These are phyloP conservation scores for Atherinosoma microstoma DNA, from an alignment of 2,797 vertebrate species.

Conservation along the genomic window DNA sequence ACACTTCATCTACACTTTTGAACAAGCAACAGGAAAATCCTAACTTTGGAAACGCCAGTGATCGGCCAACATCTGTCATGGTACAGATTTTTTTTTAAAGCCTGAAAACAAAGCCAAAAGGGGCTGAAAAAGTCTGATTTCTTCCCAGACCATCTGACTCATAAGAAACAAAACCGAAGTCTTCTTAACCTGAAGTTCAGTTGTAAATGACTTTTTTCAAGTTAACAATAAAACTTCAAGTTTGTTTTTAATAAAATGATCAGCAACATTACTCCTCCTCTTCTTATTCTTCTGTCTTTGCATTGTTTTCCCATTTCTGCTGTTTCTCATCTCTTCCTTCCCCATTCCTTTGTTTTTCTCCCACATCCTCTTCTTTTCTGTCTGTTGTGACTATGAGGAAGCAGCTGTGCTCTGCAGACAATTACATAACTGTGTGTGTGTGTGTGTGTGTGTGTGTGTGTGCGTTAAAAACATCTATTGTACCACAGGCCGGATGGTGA, in stretches of 20 bases:
- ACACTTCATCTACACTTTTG: neutral
- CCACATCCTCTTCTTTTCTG: slow-evolving; percentile 22
- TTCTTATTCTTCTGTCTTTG: neutral
- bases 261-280: neutral
- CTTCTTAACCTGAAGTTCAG: neutral
- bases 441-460: slow-evolving; percentile 24
- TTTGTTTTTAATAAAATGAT: neutral
- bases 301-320: neutral
- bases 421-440: slow-evolving; percentile 71
- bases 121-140: neutral
- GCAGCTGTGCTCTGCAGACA: slow-evolving; percentile 73
- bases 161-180: neutral
- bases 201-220: too few species aligned
- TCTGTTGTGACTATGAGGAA: slow-evolving; percentile 65
- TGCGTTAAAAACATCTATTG: slow-evolving; percentile 11
- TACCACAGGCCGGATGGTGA: slow-evolving; percentile 4
- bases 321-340: slow-evolving; percentile 27
- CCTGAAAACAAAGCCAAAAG: neutral
- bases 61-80: neutral
- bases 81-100: neutral
- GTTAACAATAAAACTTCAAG: neutral
- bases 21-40: neutral
- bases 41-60: neutral
- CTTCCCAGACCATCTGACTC: neutral
- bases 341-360: slow-evolving; percentile 48